These are phyloP conservation scores for Clarias fuscus DNA, from an alignment of 2,797 vertebrate genomes.

Conservation along the genomic window DNA sequence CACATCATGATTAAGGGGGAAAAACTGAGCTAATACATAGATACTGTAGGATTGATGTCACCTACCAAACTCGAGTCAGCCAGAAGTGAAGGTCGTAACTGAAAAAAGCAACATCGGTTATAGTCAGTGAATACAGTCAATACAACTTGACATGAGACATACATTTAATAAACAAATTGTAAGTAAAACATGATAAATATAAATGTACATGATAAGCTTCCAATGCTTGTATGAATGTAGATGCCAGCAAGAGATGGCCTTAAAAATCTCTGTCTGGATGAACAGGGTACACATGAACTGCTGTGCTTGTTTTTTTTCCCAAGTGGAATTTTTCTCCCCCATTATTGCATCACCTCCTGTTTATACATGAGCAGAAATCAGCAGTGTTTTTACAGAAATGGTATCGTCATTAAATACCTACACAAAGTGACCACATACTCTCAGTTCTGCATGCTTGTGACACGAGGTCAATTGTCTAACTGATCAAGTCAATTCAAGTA, in stretches of 20 bases:
- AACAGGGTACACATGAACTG: neutral
- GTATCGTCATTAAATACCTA: neutral
- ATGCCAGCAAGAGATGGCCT: neutral
- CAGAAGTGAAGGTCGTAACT: neutral
- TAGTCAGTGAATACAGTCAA: too few species aligned
- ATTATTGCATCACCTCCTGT: neutral
- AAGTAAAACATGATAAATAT: neutral
- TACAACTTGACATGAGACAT: neutral
- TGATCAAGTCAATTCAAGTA: neutral
- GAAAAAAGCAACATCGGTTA: neutral
- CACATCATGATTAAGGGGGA: neutral
- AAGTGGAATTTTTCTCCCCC: neutral
- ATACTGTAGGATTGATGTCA: neutral
- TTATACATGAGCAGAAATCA: neutral
- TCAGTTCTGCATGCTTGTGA: conserved; percentile 13
- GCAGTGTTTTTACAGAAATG: neutral
- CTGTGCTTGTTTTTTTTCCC: neutral
- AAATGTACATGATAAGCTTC: neutral
- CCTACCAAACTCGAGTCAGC: neutral
- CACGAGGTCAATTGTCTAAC: conserved; percentile 7
- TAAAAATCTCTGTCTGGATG: neutral
- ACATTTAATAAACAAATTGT: neutral
- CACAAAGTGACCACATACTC: conserved; percentile 4
- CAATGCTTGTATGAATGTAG: neutral
- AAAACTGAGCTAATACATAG: neutral